Base-by-base conservation (phyloP, 1,140 invertebrate species). In the Drosophila trapezifrons region DNA sequence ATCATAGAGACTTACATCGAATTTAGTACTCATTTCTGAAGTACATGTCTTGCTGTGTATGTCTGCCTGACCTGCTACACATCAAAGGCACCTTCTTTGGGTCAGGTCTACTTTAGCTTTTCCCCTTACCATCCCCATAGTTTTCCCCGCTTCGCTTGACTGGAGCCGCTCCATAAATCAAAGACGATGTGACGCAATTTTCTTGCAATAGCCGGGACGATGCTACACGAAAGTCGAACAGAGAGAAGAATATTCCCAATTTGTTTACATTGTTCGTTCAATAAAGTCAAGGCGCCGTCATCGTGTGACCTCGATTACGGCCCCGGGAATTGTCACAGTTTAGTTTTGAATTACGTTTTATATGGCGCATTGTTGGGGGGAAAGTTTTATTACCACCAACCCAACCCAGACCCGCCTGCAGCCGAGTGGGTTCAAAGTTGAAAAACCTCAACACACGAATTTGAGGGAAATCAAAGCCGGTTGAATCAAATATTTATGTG, bases 401-500 rank as follows among this genome's bases (percentile, higher is more conserved):
- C 18, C 17, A n/a, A 8, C 5, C 10, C 13, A 13, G n/a, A n/a
- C n/a, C n/a, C 13, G 15, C 20, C 38, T 9, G 1, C 27, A 18
- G 46, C 27, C 35, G 3, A 47, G n/a, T 64, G 60, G 32, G 56
- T 70, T 78, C 76, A 84, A 62, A 80, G 81, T 70, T 77, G 56
- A 65, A 79, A 70, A 32, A 42, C 52, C 65, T 20, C 29, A 13
- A 49, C n/a, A 20, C 18, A 29, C 18, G 22, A 45, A 40, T 69
- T 35, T 37, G 67, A 54, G 42, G 54, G 10, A 65, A 78, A 67
- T 58, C 56, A 73, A 59, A 64, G 49, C 17, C 56, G n/a, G 13
- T 0, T 2, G 52, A 46, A 81, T 86, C 32, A 86, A 85, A 76
- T 76, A 86, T 85, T 86, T 69, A 78, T 65, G 51, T 18, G 64